Base-by-base conservation (phyloP, 2,113 vertebrate genomes). In the zebrafish (Danio rerio) region DNA sequence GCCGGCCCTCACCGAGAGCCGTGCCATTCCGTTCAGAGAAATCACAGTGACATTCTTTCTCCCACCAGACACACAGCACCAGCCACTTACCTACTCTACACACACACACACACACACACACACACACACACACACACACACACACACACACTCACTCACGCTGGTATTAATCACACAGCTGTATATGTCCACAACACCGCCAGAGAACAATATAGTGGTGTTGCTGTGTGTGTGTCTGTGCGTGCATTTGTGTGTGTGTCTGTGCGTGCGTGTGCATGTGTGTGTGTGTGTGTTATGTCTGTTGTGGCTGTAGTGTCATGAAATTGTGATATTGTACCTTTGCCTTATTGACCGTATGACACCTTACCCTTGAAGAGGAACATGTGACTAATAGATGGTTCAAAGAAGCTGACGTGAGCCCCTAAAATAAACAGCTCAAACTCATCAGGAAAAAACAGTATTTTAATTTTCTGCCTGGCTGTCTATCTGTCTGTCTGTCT, bases 41-140 rank as follows among this genome's bases (percentile, higher is more conserved):
- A 89, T 88, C 84, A 82, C 81, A 83, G 75, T 89, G 90, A 89
- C 91, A 89, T 71, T 75, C 61, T n/a, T 43, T 83, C 79, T 53
- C 59, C 11, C 85, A 18, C 49, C 49, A 70, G 77, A 84, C 70
- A 68, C 62, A 65, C 49, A 65, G 31, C 72, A 76, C 56, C 78
- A 42, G 61, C 61, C 56, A 72, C 72, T 68, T 65, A 63, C 9
- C 11, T 76, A 11, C 59, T 78, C 15, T 63, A 13, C 16, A 31
- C 16, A 42, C 15, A 58, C 53, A 74, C 71, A 56, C 7, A 55
- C 4, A 68, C 13, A n/a, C n/a, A n/a, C n/a, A n/a, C n/a, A n/a
- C n/a, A n/a, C n/a, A n/a, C n/a, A 42, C 15, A 58, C 53, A 74
- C 71, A 56, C 7, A 55, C 4, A 68, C 13, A 13, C 16, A 31